These are phyloP conservation scores for Nanorana parkeri DNA, from an alignment of 2,113 vertebrate species.

Conservation along the genomic window DNA sequence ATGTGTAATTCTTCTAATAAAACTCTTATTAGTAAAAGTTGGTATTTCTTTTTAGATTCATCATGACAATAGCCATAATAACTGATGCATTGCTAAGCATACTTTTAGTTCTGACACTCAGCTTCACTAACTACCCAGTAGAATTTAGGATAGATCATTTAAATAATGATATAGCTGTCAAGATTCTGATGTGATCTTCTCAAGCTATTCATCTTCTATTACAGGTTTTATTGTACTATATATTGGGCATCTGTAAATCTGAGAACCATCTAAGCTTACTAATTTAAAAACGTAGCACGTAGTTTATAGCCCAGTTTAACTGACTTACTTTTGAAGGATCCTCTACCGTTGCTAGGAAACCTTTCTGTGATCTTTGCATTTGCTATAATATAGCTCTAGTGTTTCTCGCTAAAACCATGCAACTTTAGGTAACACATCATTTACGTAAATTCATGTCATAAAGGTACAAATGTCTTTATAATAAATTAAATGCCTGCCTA, in stretches of 20 bases:
- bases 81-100: conserved; percentile 57
- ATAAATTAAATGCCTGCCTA: neutral
- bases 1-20: neutral
- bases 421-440: conserved; percentile 70
- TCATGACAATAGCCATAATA: conserved; percentile 35
- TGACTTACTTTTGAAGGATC: conserved; percentile 73
- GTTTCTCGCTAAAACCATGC: conserved; percentile 74
- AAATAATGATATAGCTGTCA: conserved; percentile 72
- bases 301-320: conserved; percentile 69
- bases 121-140: conserved; percentile 60
- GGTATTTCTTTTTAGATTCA: conserved; percentile 3
- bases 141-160: conserved; percentile 70
- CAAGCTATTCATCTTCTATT: conserved; percentile 67
- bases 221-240: conserved; percentile 69
- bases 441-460: conserved; percentile 68
- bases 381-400: conserved; percentile 72
- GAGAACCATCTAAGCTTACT: conserved; percentile 60
- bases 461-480: too few relatives aligned
- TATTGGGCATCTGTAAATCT: conserved; percentile 69
- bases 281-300: conserved; percentile 70
- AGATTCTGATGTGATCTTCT: conserved; percentile 69
- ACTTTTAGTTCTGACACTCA: conserved; percentile 61
- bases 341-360: conserved; percentile 77
- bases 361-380: conserved; percentile 74
- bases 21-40: neutral